Percentiles rank a stretch among this genome's conserved stretches.
Evolutionary conservation across 2,113 vertebrate genomes (phyloP).

Genomic region (Ciconia stormi): DNA sequence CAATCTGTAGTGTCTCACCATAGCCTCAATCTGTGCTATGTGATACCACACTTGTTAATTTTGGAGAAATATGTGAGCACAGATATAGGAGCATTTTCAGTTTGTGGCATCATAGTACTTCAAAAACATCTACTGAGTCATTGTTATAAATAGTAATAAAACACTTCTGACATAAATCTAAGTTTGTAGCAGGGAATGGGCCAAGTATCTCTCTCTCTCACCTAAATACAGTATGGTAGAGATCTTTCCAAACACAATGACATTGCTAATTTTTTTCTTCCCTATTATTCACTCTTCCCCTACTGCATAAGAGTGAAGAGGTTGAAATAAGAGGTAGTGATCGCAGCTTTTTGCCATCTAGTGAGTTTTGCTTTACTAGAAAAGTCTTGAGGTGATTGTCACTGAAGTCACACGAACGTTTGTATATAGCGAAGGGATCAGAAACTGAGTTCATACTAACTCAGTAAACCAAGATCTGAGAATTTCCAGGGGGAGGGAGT

Average conservation of each 20-base stretch:
- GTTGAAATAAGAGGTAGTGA: not conserved
- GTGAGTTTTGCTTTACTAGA: not conserved
- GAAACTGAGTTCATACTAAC: not conserved
- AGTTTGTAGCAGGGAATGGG: not conserved
- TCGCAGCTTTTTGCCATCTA: not conserved
- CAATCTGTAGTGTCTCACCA: not conserved
- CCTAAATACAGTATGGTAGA: not conserved
- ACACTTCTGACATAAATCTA: not conserved
- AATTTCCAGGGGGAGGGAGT: not conserved
- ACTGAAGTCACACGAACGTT: not conserved
- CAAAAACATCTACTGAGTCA: not conserved
- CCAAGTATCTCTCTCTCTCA: conserved; percentile 1
- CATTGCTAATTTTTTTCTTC: not conserved
- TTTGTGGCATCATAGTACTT: not conserved
- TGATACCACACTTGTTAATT: not conserved
- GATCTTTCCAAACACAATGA: not conserved
- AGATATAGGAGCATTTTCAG: not conserved
- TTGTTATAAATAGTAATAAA: conserved; percentile 29
- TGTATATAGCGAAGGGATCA: not conserved
- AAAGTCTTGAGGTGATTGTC: not conserved
- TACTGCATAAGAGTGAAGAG: not conserved
- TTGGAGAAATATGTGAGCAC: not conserved
- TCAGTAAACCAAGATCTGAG: not conserved
- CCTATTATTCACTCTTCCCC: not conserved
- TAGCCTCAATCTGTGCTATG: not conserved